Conservation (phyloP, 1,140 invertebrate genomes). For the Pinna nobilis region DNA sequence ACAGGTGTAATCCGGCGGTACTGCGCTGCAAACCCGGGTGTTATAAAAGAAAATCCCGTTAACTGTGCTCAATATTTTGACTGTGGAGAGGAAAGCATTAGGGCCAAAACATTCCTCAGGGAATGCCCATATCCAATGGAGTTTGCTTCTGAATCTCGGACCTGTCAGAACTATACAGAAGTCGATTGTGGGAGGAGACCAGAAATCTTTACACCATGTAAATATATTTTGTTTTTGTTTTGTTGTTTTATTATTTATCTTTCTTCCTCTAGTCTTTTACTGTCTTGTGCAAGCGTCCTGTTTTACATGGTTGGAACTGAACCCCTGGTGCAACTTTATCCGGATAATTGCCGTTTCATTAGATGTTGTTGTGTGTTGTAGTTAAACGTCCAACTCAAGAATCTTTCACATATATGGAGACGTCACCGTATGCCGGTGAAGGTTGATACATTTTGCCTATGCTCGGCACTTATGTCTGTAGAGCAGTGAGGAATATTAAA, state of each 20-base stretch:
- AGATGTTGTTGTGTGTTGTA: no score
- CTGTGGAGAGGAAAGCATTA: slow-evolving; percentile 50
- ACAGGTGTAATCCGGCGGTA: slow-evolving; percentile 56
- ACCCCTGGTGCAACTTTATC: no score
- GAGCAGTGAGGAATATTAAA: no score
- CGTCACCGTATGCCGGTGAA: no score
- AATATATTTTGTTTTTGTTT: slow-evolving; percentile 7
- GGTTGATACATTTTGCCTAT: no score
- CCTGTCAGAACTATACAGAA: slow-evolving; percentile 53
- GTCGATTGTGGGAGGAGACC: slow-evolving; percentile 53
- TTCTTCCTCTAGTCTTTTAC: background rate
- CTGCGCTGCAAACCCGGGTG: slow-evolving; percentile 54
- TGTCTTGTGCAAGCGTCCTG: background rate
- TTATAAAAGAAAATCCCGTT: slow-evolving; percentile 54
- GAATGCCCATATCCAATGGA: slow-evolving; percentile 63
- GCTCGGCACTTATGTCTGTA: no score
- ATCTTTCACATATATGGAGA: no score
- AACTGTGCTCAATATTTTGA: slow-evolving; percentile 68
- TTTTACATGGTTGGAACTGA: background rate
- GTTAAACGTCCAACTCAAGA: no score
- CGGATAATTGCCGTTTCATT: no score
- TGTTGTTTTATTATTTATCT: background rate
- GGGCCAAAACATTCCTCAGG: slow-evolving; percentile 51
- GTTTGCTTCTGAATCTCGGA: slow-evolving; percentile 39
- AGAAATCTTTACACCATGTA: slow-evolving; percentile 50